Percentiles rank a stretch among this genome's conserved stretches.
Conservation (phyloP, 2,113 vertebrate species). For the Micromys minutus region DNA sequence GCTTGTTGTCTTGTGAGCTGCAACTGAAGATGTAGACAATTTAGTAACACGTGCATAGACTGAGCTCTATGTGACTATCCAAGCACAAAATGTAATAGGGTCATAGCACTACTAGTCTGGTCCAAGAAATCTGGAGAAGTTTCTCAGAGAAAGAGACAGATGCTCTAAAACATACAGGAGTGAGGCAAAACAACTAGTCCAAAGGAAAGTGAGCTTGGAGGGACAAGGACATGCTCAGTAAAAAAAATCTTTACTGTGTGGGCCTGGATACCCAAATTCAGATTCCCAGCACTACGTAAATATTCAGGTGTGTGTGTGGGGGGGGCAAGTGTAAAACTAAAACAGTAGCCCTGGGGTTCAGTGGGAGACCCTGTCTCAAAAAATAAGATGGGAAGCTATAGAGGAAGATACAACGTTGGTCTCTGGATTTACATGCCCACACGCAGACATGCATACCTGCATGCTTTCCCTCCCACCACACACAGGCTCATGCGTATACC, state of each 20-base stretch:
- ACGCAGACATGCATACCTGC: neutral
- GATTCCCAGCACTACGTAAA: neutral
- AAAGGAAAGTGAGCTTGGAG: neutral
- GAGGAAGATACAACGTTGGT: neutral
- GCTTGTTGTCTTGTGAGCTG: neutral
- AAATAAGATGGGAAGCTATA: neutral
- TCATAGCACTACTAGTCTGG: neutral
- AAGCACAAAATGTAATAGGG: neutral
- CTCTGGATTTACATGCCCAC: neutral
- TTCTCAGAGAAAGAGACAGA: neutral
- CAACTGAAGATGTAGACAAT: neutral
- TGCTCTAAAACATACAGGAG: too few relatives aligned
- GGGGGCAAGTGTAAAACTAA: neutral
- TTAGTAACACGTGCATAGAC: neutral
- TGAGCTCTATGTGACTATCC: neutral
- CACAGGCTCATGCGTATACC: neutral
- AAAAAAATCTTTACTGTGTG: neutral
- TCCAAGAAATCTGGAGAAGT: neutral
- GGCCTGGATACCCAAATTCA: too few relatives aligned
- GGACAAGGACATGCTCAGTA: neutral
- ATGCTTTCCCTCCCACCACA: too few relatives aligned
- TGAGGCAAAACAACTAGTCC: neutral
- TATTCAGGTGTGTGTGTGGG: neutral
- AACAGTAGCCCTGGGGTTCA: neutral
- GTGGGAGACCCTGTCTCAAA: neutral